A percentile compares a stretch with the other conserved stretches of the same genome.
Evolutionary conservation across 1,140 invertebrate species (phyloP).

Genomic region (Bacillus rossius): DNA sequence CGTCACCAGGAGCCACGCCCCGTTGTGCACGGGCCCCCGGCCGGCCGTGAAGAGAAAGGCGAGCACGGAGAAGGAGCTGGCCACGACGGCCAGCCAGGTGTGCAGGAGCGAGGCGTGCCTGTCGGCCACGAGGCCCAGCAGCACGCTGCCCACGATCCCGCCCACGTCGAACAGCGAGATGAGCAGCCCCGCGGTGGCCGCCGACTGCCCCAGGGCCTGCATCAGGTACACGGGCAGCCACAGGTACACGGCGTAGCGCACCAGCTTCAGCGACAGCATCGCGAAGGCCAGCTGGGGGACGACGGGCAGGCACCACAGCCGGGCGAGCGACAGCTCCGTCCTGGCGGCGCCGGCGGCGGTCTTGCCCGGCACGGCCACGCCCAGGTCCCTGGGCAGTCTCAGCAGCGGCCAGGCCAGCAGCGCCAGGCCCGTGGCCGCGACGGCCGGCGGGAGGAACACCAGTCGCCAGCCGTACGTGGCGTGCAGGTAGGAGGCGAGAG

Average conservation of each 20-base stretch:
- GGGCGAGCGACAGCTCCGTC: constrained; percentile 2
- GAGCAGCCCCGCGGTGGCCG: constrained; percentile 43
- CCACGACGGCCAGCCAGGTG: constrained; percentile 37
- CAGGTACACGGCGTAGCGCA: constrained; percentile 50
- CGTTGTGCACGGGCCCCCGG: constrained; percentile 42
- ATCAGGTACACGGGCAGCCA: constrained; percentile 49
- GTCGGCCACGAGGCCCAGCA: constrained; percentile 43
- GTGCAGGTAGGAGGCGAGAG: constrained; percentile 45
- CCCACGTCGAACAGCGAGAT: constrained; percentile 51
- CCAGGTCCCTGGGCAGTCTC: constrained; percentile 38
- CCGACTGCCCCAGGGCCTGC: constrained; percentile 43
- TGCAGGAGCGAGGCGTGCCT: constrained; percentile 38
- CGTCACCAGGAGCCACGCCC: constrained; percentile 43
- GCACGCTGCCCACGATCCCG: constrained; percentile 44
- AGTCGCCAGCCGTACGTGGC: constrained; percentile 43
- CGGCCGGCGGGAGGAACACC: constrained; percentile 40
- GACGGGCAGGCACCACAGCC: constrained; percentile 36
- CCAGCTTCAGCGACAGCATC: constrained; percentile 48
- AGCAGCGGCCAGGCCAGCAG: constrained; percentile 39
- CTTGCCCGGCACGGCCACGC: constrained; percentile 39
- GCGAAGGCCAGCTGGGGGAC: constrained; percentile 45
- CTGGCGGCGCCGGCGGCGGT: constrained; percentile 15
- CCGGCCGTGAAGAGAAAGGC: constrained; percentile 42
- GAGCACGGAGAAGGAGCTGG: constrained; percentile 39
- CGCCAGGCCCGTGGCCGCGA: constrained; percentile 38